Evolutionary conservation across 2,888 invertebrate genomes (phyloP), one percentile per base, ranked within the genome.

Genomic region (Watsonalla cultraria): DNA sequence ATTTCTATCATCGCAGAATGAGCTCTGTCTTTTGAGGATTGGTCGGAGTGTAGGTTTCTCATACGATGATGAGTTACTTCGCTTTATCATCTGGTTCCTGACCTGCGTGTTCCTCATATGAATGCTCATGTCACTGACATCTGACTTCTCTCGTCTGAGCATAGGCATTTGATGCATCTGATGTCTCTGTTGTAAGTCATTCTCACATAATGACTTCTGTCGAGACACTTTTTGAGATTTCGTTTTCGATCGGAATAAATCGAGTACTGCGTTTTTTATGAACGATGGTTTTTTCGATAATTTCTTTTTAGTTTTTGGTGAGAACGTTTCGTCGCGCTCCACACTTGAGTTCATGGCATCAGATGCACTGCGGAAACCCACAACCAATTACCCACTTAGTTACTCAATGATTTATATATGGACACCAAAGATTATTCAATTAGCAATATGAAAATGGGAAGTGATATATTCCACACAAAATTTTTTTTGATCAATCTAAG

Each of bases 301-400:
- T 90, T 91, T 91, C 90, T 91, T 91, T 89, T 90, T 91, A 76
- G 90, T 90, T 89, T 91, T 91, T 77, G 91, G 91, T 57, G 91
- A 90, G 76, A 89, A 86, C 60, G 89, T 83, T 73, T 90, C 90
- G 76, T 91, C 90, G 76, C 82, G 88, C 80, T 91, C 91, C 78
- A 84, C 74, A 70, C 87, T 90, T 73, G 90, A 89, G 82, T 87
- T 88, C 86, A 87, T 86, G 83, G 78, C 89, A 71, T 90, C 90
- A 60, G 89, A 82, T 72, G 86, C 86, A 82, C 90, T 91, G 90
- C 81, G 90, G 89, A 90, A 88, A 89, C 88, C 90, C 90, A 86
- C 83, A 89, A 90, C 89, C 90, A 89, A 86, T 82, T 68, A 78
- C 86, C 90, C 86, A 80, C 90, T 90, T 89, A 90, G 88, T 90